Percentiles rank a stretch among this genome's conserved stretches.
Evolutionary conservation across 2,113 vertebrate genomes (phyloP).

Genomic region (Haplochromis burtoni): DNA sequence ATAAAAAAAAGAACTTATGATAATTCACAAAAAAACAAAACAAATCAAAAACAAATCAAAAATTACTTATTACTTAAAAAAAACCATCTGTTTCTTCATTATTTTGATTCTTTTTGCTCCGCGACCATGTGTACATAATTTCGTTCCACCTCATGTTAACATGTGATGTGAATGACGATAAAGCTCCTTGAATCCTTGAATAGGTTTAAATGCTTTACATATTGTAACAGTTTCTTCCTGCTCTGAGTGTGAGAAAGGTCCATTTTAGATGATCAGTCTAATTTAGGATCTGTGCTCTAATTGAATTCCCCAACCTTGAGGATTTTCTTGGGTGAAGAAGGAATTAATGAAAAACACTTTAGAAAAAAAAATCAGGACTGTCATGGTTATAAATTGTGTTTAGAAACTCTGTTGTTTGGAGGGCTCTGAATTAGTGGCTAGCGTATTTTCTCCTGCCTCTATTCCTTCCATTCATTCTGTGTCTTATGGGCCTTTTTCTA

Average conservation of each 20-base stretch:
- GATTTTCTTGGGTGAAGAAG: not conserved
- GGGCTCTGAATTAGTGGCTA: not conserved
- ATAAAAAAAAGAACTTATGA: not conserved
- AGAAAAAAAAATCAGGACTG: not conserved
- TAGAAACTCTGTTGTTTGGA: not conserved
- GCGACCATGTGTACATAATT: not conserved
- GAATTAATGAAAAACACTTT: not conserved
- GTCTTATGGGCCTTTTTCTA: not conserved
- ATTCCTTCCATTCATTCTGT: not conserved
- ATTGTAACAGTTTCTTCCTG: not conserved
- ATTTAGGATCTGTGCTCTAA: not conserved
- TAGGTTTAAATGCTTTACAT: not conserved
- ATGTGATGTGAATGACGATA: not conserved
- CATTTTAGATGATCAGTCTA: not conserved
- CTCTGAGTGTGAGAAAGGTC: not conserved
- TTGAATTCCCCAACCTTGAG: not conserved
- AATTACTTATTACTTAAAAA: not conserved
- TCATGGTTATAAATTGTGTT: not conserved
- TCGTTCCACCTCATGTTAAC: not conserved
- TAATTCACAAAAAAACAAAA: not conserved
- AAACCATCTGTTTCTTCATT: not conserved
- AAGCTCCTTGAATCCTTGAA: not conserved
- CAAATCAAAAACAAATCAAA: not conserved
- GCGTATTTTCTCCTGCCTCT: not conserved
- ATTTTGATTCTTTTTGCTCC: not conserved